Evolutionary conservation across 92 coral and sea anemone genomes (phyloP).

Genomic region (Blastomussa wellsi): DNA sequence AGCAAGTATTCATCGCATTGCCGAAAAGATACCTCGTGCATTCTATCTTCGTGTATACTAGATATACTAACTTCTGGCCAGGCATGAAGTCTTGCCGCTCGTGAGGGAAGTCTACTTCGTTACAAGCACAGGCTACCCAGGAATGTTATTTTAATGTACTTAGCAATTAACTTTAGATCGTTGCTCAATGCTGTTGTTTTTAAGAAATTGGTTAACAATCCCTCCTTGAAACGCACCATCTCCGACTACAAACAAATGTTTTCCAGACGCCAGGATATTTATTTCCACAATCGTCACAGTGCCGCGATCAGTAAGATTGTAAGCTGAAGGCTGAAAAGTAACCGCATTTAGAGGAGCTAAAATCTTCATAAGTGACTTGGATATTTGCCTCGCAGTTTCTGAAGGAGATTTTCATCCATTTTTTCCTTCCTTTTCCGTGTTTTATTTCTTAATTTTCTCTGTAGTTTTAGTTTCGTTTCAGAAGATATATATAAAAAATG

Average conservation of each 20-base stretch:
- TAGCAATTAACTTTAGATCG: neutral
- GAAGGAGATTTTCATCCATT: too few species aligned
- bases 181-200: conserved; percentile 16
- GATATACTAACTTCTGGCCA: too few species aligned
- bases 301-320: conserved; percentile 65
- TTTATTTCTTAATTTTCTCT: too few species aligned
- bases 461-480: too few species aligned
- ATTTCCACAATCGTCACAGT: conserved; percentile 84
- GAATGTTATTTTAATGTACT: neutral
- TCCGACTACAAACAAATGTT: conserved; percentile 74
- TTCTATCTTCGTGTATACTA: too few species aligned
- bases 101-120: neutral
- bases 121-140: too few species aligned
- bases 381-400: conserved; percentile 39
- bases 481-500: too few species aligned
- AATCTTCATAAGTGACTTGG: conserved; percentile 50
- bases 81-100: too few species aligned
- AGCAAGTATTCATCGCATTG: too few species aligned
- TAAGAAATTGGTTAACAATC: conserved; percentile 72
- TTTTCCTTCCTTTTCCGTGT: too few species aligned
- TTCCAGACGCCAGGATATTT: conserved; percentile 78
- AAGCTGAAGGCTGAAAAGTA: conserved; percentile 53
- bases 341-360: conserved; percentile 52
- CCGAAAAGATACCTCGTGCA: too few species aligned
- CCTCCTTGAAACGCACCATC: conserved; percentile 85